Evolutionary conservation across 2,797 vertebrate species (phyloP).

Genomic region (Menidia menidia): DNA sequence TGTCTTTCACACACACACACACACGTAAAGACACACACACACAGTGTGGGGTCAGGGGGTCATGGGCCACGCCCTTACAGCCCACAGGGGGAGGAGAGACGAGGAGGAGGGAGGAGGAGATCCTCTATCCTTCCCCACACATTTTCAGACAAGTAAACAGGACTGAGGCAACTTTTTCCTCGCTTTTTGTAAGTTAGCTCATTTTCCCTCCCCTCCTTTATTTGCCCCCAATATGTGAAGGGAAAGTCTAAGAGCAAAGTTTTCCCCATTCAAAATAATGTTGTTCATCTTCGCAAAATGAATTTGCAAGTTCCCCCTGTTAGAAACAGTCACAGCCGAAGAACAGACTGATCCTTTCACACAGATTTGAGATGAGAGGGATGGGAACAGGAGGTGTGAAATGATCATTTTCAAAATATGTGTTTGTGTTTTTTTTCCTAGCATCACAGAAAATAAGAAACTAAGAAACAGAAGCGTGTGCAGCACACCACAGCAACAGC

Average conservation of each 20-base stretch:
- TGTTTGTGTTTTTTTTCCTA: slow-evolving; percentile 32
- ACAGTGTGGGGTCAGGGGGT: slow-evolving; percentile 74
- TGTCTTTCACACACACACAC: slow-evolving; percentile 31
- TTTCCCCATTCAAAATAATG: background rate
- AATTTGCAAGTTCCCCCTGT: slow-evolving; percentile 35
- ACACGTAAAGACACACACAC: slow-evolving; percentile 34
- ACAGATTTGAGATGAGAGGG: slow-evolving; percentile 48
- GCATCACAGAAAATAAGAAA: slow-evolving; percentile 41
- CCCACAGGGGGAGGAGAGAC: slow-evolving; percentile 64
- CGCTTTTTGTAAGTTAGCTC: slow-evolving; percentile 28
- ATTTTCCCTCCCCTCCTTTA: slow-evolving; percentile 21
- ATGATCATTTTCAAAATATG: slow-evolving; percentile 47
- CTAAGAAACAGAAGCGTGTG: slow-evolving; percentile 37
- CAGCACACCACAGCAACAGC: slow-evolving; percentile 48
- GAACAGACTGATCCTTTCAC: slow-evolving; percentile 57
- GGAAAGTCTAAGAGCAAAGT: slow-evolving; percentile 31
- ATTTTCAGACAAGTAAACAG: slow-evolving; percentile 76
- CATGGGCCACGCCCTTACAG: slow-evolving; percentile 73
- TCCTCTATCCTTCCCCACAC: slow-evolving; percentile 63
- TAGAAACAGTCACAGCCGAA: slow-evolving; percentile 23
- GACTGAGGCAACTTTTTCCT: slow-evolving; percentile 64
- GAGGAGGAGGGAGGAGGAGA: slow-evolving; percentile 64
- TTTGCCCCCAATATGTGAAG: slow-evolving; percentile 20
- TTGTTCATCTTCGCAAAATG: slow-evolving; percentile 7
- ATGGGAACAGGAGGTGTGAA: slow-evolving; percentile 68